Conservation (phyloP, 2,888 invertebrate genomes). For the Aleiodes alternator region DNA sequence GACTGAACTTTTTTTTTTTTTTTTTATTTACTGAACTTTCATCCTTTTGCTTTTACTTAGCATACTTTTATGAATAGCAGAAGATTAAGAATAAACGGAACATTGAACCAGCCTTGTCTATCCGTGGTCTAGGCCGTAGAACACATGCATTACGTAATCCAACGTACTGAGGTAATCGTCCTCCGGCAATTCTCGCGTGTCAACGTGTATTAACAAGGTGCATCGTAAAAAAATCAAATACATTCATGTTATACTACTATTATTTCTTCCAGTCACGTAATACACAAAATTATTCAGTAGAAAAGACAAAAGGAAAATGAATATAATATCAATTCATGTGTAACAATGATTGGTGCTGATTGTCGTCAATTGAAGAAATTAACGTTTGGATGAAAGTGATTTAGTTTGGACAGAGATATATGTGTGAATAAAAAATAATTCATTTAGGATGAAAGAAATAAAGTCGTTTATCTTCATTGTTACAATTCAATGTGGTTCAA, state of each 20-base stretch:
- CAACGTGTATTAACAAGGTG: conserved; percentile 9
- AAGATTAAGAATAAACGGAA: conserved; percentile 17
- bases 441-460: conserved; percentile 2
- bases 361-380: conserved; percentile 27
- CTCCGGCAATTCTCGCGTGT: conserved; percentile 14
- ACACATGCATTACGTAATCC: conserved; percentile 15
- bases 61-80: background rate
- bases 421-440: background rate
- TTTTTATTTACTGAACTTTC: conserved; percentile 6
- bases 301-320: background rate
- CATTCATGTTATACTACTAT: background rate
- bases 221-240: conserved; percentile 1
- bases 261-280: too few species aligned
- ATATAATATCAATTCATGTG: background rate
- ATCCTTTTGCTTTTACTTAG: background rate
- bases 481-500: too few species aligned
- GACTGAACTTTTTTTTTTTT: background rate
- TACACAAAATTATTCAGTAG: too few species aligned
- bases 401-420: background rate
- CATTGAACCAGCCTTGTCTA: conserved; percentile 20
- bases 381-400: conserved; percentile 29
- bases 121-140: conserved; percentile 21
- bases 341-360: conserved; percentile 19
- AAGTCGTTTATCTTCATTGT: too few species aligned
- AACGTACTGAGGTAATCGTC: conserved; percentile 40